Base-by-base conservation (phyloP, 2,888 invertebrate genomes). In the Psylliodes chrysocephalus region DNA sequence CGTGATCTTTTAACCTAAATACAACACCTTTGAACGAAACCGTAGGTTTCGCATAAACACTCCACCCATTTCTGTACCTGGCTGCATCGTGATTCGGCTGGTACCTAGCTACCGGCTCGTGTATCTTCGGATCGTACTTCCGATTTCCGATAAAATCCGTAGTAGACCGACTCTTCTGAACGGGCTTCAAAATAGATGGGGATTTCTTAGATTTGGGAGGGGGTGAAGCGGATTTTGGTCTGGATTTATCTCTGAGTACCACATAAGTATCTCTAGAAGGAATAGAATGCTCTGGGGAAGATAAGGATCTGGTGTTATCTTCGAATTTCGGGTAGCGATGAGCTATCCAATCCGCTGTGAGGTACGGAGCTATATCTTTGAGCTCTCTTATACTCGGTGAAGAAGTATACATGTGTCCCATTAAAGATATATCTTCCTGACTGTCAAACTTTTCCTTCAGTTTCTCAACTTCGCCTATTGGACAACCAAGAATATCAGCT, bases 401-500 rank as follows among this genome's bases (percentile, higher is more conserved):
- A 1, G 93, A 94, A 0, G 92, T 90, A 75, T 91, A 93, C 86
- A 90, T 91, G 73, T 91, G 90, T 0, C 92, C 92, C 25, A 92
- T 81, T 18, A 92, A 81, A 1, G 92, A 91, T 44, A 86, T 82
- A 38, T 80, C 79, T 0, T 77, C 73, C 3, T 77, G 78, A 76
- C 87, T 86, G 77, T 92, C 91, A 78, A 93, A 94, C 77, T 90
- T 88, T 51, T 87, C 86, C 49, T 90, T 86, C 66, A 93, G 86
- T 57, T 90, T 88, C 69, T 90, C 89, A 1, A 93, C 93, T 75
- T 92, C 90, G 19, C 90, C 90, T 0, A 86, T 80, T 7, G 87
- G 86, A 78, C 79, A 80, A 6, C 80, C 82, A 1, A 82, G 66
- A 46, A 80, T 77, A 40, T 77, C 75, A 0, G 82, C 81, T 44